Evolutionary conservation across 2,797 vertebrate genomes (phyloP), one percentile per base, ranked within the genome.

Genomic region (Sebastes flavidus): DNA sequence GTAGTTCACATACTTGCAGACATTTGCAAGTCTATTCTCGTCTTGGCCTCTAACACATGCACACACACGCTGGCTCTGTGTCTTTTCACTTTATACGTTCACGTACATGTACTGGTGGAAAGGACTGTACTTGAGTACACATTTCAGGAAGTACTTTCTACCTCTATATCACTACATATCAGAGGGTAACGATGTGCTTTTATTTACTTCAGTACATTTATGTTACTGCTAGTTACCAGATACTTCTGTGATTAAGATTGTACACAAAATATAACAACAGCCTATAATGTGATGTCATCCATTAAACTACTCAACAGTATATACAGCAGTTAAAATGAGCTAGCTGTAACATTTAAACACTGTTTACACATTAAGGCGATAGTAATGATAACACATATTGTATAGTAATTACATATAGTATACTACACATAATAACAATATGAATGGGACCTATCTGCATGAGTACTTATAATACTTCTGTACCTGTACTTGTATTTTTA

Each of bases 1-100:
- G 80, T 84, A 87, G 82, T 80, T 83, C 75, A 85, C 49, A 77
- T 66, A 75, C 65, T 67, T 75, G 76, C 83, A 12, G 55, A 80
- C 69, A 83, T 68, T 69, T 78, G 86, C 82, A 80, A 63, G 61
- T 87, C 78, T 90, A 82, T 89, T 92, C 72, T 77, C 24, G 73
- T 78, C 84, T 32, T n/a, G 61, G 49, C 58, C 42, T 49, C 24
- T n/a, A 67, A 24, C 54, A 66, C 49, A 66, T 22, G 20, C 69
- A 27, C 29, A 49, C 24, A n/a, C 25, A 22, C 27, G 3, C 38
- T 49, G 29, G 22, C 24, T 75, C 65, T 46, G 32, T 34, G 11
- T 16, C n/a, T 29, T 83, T 71, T 58, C 22, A 62, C 32, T 65
- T 72, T 27, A 32, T 34, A 25, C 49, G 27, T 49, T 58, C 10